Base-by-base conservation (phyloP, 2,888 invertebrate species). In the Helleia helle region DNA sequence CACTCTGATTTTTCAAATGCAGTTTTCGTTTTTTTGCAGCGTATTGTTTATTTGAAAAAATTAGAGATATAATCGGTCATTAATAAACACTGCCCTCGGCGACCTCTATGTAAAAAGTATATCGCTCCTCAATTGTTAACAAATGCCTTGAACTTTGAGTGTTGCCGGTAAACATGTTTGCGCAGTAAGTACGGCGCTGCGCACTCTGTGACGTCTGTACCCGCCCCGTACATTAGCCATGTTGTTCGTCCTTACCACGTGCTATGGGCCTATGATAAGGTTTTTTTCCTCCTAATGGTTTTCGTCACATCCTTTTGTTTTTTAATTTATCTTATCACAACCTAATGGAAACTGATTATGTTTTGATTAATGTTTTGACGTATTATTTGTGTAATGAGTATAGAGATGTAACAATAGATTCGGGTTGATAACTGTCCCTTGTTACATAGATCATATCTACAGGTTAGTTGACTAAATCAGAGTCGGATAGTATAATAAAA, bases 131-230 rank as follows among this genome's bases (percentile, higher is more conserved):
- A 56, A 52, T 53, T 63, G 65, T 68, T 68, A 64, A 65, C 57
- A 52, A 58, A 73, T 66, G 62, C 81, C 83, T 81, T 84, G 81
- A 83, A 84, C 83, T 76, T 80, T 73, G 71, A 55, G 62, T 61
- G 60, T 59, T 61, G 67, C 59, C 58, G 60, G 74, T 76, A 81
- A 83, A 83, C 83, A 81, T 81, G 80, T 83, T 83, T 83, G 74
- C 71, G 71, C 70, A 64, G 59, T 66, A 55, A 6, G 12, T 12
- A 34, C 30, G 57, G 54, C 66, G 71, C 66, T 76, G 74, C 74
- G 75, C 76, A 75, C 65, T 74, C 68, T 52, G 58, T 77, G 71
- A 73, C 73, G 74, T 71, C 54, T 44, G 56, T 46, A 51, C 58
- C 54, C 52, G 58, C 58, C 61, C 63, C 61, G 51, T 56, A 43